A percentile compares a stretch with the other conserved stretches of the same genome.
Conservation (phyloP, 37 sponge, comb jelly and placozoan genomes). For the Geodia barretti region DNA sequence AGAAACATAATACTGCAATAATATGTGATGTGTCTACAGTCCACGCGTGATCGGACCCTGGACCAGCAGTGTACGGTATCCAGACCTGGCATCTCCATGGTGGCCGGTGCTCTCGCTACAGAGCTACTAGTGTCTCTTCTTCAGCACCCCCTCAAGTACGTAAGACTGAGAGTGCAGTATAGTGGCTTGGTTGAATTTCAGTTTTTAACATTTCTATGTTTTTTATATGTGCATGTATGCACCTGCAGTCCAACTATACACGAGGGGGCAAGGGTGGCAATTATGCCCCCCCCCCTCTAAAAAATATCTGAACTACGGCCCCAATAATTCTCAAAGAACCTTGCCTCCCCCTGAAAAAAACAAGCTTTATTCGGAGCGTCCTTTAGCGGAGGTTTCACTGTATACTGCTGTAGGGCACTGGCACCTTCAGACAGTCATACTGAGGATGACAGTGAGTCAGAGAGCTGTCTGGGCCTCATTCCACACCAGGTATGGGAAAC, state of each 20-base stretch:
- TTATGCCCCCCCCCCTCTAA: too few relatives aligned
- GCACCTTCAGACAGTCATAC: slow-evolving; percentile 18
- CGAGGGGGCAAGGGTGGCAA: too few relatives aligned
- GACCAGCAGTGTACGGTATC: slow-evolving; percentile 99
- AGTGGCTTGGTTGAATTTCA: not conserved
- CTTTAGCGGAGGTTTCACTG: too few relatives aligned
- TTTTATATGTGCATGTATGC: not conserved
- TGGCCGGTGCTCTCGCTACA: slow-evolving; percentile 89
- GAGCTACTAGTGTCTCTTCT: slow-evolving; percentile 87
- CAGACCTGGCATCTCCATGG: slow-evolving; percentile 93
- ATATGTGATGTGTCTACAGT: slow-evolving; percentile 39
- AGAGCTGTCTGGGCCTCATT: slow-evolving; percentile 71
- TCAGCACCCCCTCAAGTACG: slow-evolving; percentile 81
- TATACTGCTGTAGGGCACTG: slow-evolving; percentile 39
- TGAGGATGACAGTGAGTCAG: slow-evolving; percentile 56
- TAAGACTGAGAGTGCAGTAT: not conserved
- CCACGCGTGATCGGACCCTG: slow-evolving; percentile 93
- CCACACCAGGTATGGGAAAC: slow-evolving; percentile 78
- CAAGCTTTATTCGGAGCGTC: too few relatives aligned
- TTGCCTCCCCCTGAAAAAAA: too few relatives aligned
- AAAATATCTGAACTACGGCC: too few relatives aligned
- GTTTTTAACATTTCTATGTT: not conserved
- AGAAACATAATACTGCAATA: not conserved
- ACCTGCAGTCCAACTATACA: not conserved
- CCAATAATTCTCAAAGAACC: too few relatives aligned